Base-by-base conservation (phyloP, 2,888 invertebrate species). In the Ametastegia equiseti region DNA sequence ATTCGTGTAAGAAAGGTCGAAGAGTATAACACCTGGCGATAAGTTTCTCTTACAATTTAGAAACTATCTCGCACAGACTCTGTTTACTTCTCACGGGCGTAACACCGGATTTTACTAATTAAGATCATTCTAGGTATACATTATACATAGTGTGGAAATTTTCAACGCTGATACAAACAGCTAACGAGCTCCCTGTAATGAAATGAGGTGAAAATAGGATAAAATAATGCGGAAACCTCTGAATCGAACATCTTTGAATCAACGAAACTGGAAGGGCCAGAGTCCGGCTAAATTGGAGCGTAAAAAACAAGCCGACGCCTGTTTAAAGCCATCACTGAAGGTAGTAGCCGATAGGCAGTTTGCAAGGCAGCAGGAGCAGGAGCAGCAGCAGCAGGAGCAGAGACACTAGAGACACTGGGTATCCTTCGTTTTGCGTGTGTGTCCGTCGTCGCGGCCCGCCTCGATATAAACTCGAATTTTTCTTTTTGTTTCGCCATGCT, bases 391-490 rank as follows among this genome's bases (percentile, higher is more conserved):
- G 83, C 80, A 84, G 82, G 78, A 77, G 82, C 85, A 83, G 85
- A 82, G 80, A 78, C 78, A 78, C 78, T 63, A 78, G 84, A 85
- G 84, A 87, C 88, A 88, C 83, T 82, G 85, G 83, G 87, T 87
- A 86, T 87, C 87, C 84, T 85, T 86, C 85, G 86, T 86, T 86
- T 85, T 81, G 81, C 81, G 82, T 80, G 80, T 81, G 80, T 82
- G 83, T 80, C 75, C 84, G 84, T 84, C 85, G 84, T 86, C 83
- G 84, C 83, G 83, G 86, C 83, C 84, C 84, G 86, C 84, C 85
- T 86, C 88, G 89, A 90, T 90, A 90, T 88, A 90, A 87, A 85
- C 86, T 87, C 85, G 82, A 85, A 88, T 89, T 90, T 87, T 90
- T 89, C 88, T 85, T 90, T 90, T 91, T 91, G 88, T 86, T 85